phyloP scores from a whole-genome alignment of 37 sponge, comb jelly and placozoan species.

The Lycopodina hypogea region DNA sequence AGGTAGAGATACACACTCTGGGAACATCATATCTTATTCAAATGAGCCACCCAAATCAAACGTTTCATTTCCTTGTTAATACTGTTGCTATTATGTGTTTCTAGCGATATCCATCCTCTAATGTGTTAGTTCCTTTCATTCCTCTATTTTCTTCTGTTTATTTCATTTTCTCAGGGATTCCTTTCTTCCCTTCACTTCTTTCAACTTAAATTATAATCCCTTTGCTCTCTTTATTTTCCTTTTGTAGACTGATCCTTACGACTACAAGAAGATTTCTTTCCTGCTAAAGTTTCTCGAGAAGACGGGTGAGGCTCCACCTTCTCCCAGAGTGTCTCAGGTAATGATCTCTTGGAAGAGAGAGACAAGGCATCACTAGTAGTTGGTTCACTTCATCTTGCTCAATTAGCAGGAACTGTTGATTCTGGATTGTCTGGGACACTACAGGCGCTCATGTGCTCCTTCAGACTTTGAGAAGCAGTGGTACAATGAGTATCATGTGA shows the following conservation, averaged over 20 bases:
- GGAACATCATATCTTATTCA: too few species aligned
- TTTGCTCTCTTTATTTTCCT: background rate
- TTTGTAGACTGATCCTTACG: slow-evolving; percentile 44
- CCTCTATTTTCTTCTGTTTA: background rate
- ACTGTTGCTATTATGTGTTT: too few species aligned
- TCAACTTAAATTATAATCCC: background rate
- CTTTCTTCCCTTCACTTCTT: background rate
- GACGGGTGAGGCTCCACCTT: background rate
- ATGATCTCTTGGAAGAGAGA: too few species aligned
- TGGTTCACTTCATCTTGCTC: background rate
- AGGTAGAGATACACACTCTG: too few species aligned
- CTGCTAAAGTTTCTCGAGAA: slow-evolving; percentile 25
- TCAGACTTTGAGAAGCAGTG: slow-evolving; percentile 30
- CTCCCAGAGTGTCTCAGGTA: slow-evolving; percentile 7
- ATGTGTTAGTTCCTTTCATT: too few species aligned
- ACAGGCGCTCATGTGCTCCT: slow-evolving; percentile 36
- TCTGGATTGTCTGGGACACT: slow-evolving; percentile 38
- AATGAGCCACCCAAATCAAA: too few species aligned
- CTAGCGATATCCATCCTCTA: too few species aligned
- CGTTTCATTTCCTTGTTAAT: background rate
- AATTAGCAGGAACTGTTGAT: slow-evolving; percentile 27
- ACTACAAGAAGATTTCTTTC: slow-evolving; percentile 48
- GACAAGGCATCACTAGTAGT: background rate
- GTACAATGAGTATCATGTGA: background rate
- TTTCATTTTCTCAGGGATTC: background rate